phyloP scores from a whole-genome alignment of 2,888 invertebrate genomes.

The Folsomia manolachei region DNA sequence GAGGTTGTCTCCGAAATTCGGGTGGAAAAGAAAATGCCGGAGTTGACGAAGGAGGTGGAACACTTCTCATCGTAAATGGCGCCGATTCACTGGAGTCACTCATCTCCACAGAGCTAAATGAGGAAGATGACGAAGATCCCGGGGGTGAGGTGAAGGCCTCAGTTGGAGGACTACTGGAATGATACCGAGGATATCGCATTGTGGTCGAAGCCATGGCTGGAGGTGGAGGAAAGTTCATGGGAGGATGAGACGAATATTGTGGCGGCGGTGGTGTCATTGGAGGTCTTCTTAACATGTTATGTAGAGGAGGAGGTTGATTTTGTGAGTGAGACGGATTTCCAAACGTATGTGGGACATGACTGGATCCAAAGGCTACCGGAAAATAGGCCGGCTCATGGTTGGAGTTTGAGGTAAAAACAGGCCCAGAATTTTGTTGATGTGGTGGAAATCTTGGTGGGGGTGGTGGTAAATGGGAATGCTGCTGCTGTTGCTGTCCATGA shows the following conservation, averaged over 20 bases:
- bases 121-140: not conserved
- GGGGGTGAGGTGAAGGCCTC: not conserved
- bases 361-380: conserved; percentile 12
- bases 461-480: not conserved
- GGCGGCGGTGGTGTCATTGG: conserved; percentile 12
- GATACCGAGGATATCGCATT: not conserved
- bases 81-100: not conserved
- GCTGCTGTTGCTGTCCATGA: conserved; percentile 5
- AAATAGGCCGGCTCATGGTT: conserved; percentile 12
- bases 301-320: not conserved
- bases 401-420: not conserved
- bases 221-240: not conserved
- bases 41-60: not conserved
- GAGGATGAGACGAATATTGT: not conserved
- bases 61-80: not conserved
- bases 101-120: too few species aligned
- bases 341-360: too few species aligned
- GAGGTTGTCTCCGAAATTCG: too few species aligned
- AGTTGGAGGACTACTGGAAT: not conserved
- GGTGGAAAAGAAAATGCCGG: conserved; percentile 1
- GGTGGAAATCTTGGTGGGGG: not conserved
- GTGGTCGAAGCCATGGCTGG: not conserved
- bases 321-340: too few species aligned
- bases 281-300: conserved; percentile 1
- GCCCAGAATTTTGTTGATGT: not conserved